Percentiles rank a stretch among this genome's conserved stretches.
phyloP scores from a whole-genome alignment of 2,888 invertebrate genomes.

The Pelosia muscerda region DNA sequence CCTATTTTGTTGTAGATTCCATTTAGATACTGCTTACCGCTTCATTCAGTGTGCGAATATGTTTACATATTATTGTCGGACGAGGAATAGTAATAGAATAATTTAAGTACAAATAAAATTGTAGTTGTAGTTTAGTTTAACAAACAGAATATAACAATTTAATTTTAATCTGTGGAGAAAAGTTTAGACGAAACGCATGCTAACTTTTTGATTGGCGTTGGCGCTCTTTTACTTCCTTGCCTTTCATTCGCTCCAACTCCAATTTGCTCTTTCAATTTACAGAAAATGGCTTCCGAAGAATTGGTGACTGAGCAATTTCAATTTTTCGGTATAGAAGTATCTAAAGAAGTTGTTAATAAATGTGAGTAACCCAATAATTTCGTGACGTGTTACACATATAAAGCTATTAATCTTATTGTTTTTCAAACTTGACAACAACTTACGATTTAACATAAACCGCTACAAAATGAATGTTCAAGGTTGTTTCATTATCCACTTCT shows the following conservation, averaged over 20 bases:
- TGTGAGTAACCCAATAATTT: conserved; percentile 73
- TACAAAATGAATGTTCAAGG: conserved; percentile 81
- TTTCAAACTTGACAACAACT: conserved; percentile 36
- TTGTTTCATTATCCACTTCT: conserved; percentile 73
- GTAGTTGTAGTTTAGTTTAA: too few relatives aligned
- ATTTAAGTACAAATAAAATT: too few relatives aligned
- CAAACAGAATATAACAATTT: background rate
- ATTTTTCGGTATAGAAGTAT: conserved; percentile 87
- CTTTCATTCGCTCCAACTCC: conserved; percentile 60
- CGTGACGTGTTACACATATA: conserved; percentile 24
- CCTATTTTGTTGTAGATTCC: too few relatives aligned
- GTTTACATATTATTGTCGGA: too few relatives aligned
- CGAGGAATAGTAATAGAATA: too few relatives aligned
- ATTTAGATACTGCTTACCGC: too few relatives aligned
- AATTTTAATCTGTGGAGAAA: conserved; percentile 34
- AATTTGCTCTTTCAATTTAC: conserved; percentile 64
- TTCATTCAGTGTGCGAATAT: too few relatives aligned
- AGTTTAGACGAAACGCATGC: conserved; percentile 35
- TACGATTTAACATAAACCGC: conserved; percentile 42
- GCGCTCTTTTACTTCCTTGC: conserved; percentile 60
- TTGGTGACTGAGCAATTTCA: conserved; percentile 88
- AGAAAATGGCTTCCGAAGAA: conserved; percentile 86
- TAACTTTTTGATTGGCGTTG: conserved; percentile 55
- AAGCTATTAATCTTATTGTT: conserved; percentile 31
- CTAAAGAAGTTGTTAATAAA: conserved; percentile 85